Evolutionary conservation across 2,113 vertebrate species (phyloP).

Genomic region (Nothoprocta pentlandii): DNA sequence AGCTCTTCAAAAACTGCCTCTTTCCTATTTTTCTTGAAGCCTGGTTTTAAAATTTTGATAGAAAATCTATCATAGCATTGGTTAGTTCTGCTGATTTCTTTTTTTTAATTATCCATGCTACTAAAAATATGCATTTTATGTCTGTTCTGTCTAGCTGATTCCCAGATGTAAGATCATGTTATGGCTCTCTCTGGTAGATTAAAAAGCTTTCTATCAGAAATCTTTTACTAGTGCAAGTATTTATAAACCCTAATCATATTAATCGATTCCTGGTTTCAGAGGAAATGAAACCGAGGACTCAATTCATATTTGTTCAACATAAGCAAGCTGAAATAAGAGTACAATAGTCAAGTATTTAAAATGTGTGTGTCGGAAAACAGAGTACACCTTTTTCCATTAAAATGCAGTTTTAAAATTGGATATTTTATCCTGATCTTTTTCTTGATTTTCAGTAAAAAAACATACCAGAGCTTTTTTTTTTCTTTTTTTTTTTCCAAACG

Average conservation of each 20-base stretch:
- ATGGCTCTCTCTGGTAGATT: neutral
- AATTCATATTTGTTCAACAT: neutral
- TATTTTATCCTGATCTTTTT: neutral
- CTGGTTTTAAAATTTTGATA: neutral
- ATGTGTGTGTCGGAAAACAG: neutral
- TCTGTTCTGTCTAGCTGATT: neutral
- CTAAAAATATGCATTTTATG: neutral
- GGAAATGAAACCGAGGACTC: neutral
- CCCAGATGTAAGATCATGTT: neutral
- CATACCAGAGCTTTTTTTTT: neutral
- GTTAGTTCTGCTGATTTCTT: neutral
- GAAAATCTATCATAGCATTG: neutral
- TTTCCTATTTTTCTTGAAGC: neutral
- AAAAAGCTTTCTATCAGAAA: conserved; percentile 47
- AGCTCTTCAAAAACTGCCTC: neutral
- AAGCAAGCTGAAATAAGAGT: neutral
- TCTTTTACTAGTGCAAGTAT: neutral
- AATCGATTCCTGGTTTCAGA: conserved; percentile 44
- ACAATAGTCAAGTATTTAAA: neutral
- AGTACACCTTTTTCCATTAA: neutral
- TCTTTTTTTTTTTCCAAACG: no score
- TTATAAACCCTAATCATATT: conserved; percentile 9
- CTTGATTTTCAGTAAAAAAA: neutral
- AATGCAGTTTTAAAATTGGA: neutral
- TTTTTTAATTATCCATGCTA: neutral